phyloP scores from a whole-genome alignment of 2,113 vertebrate species.

The Anarhynchus alexandrinus region DNA sequence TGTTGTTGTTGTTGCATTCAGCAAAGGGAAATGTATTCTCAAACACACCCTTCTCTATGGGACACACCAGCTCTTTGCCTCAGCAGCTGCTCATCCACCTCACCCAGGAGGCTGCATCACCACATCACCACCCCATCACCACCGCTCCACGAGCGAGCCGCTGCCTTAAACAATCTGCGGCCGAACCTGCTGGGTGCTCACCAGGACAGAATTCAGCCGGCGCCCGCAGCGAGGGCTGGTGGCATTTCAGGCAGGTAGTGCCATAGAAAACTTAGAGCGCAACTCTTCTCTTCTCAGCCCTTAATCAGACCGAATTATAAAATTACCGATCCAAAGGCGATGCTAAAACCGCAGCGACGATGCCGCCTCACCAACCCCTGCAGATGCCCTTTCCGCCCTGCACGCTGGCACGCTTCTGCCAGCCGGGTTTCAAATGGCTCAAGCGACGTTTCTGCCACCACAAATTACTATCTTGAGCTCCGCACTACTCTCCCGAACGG shows the following conservation, averaged over 20 bases:
- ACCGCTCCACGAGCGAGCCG: neutral
- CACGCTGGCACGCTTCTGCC: neutral
- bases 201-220: neutral
- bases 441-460: neutral
- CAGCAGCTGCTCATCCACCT: neutral
- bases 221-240: neutral
- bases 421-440: neutral
- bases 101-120: neutral
- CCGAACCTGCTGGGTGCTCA: neutral
- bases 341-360: rapidly evolving
- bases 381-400: neutral
- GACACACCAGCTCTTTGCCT: neutral
- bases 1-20: neutral
- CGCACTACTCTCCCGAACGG: rapidly evolving
- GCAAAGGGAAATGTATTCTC: neutral
- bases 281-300: neutral
- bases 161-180: neutral
- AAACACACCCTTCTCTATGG: neutral
- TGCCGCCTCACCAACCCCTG: neutral
- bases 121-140: neutral
- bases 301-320: neutral
- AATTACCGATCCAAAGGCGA: no score
- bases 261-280: neutral
- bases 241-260: neutral
- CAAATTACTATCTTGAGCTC: neutral